Evolutionary conservation across 2,797 vertebrate species (phyloP).

Genomic region (Aulostomus chinensis): DNA sequence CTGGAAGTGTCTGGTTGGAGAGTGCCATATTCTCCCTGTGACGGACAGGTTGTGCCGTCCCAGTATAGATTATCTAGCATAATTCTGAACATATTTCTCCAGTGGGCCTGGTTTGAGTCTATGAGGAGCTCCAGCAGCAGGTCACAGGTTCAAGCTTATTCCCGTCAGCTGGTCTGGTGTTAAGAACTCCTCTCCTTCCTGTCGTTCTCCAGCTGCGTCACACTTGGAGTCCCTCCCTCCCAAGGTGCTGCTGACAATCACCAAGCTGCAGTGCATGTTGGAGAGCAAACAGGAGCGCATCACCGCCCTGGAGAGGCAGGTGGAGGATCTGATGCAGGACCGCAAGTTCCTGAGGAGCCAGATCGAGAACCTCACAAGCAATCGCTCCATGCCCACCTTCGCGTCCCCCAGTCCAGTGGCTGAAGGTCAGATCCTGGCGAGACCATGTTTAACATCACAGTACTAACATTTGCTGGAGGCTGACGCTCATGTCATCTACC

Average conservation of each 20-base stretch:
- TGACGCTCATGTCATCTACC: fast-evolving
- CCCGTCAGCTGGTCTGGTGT: too few relatives aligned
- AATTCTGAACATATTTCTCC: too few relatives aligned
- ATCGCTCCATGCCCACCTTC: constrained; percentile 50
- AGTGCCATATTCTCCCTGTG: too few relatives aligned
- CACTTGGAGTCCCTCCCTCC: constrained; percentile 65
- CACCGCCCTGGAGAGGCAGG: constrained; percentile 70
- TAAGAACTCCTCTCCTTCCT: too few relatives aligned
- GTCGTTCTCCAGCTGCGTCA: constrained; percentile 38
- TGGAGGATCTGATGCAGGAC: constrained; percentile 80
- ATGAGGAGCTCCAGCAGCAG: too few relatives aligned
- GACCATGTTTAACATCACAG: fast-evolving
- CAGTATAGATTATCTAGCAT: too few relatives aligned
- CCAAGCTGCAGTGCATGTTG: constrained; percentile 78
- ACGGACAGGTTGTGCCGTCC: too few relatives aligned
- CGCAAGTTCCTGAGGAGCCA: constrained; percentile 79
- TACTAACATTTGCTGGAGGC: not conserved
- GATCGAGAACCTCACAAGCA: constrained; percentile 78
- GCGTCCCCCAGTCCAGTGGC: constrained; percentile 29
- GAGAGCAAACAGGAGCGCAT: constrained; percentile 80
- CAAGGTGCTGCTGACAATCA: constrained; percentile 74
- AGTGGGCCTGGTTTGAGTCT: too few relatives aligned
- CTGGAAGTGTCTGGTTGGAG: too few relatives aligned
- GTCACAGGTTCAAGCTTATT: too few relatives aligned
- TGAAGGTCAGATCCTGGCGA: constrained; percentile 57